phyloP scores from a whole-genome alignment of 1,140 invertebrate species.

The Laupala kohalensis region DNA sequence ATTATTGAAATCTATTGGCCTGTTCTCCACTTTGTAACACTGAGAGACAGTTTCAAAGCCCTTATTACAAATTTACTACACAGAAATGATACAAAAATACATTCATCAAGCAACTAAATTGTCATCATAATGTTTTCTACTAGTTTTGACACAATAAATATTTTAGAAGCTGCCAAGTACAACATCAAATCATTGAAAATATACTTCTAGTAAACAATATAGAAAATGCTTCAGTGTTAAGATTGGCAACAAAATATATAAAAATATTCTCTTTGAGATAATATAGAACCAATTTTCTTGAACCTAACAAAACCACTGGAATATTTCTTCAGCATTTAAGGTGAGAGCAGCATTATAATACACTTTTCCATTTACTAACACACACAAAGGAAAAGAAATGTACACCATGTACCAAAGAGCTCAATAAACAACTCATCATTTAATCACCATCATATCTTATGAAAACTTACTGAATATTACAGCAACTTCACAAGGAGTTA shows the following conservation, averaged over 20 bases:
- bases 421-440: too few relatives aligned
- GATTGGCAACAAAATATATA: not conserved
- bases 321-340: too few relatives aligned
- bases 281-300: not conserved
- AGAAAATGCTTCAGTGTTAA: not conserved
- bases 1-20: not conserved
- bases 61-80: not conserved
- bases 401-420: too few relatives aligned
- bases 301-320: not conserved
- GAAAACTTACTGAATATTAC: not conserved
- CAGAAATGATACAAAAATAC: not conserved
- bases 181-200: not conserved
- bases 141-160: not conserved
- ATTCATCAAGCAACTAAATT: not conserved
- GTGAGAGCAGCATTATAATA: not conserved
- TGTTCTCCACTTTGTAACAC: not conserved
- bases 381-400: not conserved
- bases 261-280: not conserved
- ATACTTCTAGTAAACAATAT: not conserved
- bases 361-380: not conserved
- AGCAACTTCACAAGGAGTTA: not conserved
- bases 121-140: not conserved
- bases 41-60: not conserved
- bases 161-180: not conserved
- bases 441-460: too few relatives aligned